A percentile compares a stretch with the other conserved stretches of the same genome.
phyloP scores from a whole-genome alignment of 2,797 vertebrate genomes.

The Nannoperca australis region DNA sequence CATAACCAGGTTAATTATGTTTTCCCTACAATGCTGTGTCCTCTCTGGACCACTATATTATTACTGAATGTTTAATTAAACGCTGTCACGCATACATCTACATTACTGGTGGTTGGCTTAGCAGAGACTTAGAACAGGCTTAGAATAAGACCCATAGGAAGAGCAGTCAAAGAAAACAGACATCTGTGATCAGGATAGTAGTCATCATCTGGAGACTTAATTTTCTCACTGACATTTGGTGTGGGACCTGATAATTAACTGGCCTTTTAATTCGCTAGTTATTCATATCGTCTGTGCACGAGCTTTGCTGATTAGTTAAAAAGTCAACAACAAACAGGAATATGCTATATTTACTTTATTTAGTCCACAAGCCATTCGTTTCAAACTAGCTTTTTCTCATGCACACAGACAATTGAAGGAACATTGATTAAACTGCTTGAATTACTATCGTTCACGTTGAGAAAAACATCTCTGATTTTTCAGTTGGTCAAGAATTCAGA shows the following conservation, averaged over 20 bases:
- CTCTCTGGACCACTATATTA: slow-evolving; percentile 66
- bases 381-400: slow-evolving; percentile 15
- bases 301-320: slow-evolving; percentile 63
- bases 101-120: slow-evolving; percentile 67
- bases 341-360: slow-evolving; percentile 27
- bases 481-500: slow-evolving; percentile 55
- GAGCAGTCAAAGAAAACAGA: slow-evolving; percentile 66
- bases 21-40: slow-evolving; percentile 59
- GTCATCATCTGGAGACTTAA: slow-evolving; percentile 70
- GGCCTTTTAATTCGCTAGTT: slow-evolving; percentile 73
- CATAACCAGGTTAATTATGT: slow-evolving; percentile 83
- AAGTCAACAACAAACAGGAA: slow-evolving; percentile 59
- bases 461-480: slow-evolving; percentile 2
- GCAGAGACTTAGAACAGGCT: slow-evolving; percentile 64
- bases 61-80: slow-evolving; percentile 82
- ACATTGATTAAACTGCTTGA: slow-evolving; percentile 12
- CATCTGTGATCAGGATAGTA: slow-evolving; percentile 72
- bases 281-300: slow-evolving; percentile 43
- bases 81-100: slow-evolving; percentile 66
- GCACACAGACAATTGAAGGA: slow-evolving; percentile 4
- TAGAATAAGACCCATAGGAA: slow-evolving; percentile 66
- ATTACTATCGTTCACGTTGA: slow-evolving; percentile 15
- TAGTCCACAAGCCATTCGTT: slow-evolving; percentile 18
- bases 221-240: slow-evolving; percentile 81
- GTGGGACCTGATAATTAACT: slow-evolving; percentile 77